Base-by-base conservation (phyloP, 1,140 invertebrate genomes). In the Heliconius congener region DNA sequence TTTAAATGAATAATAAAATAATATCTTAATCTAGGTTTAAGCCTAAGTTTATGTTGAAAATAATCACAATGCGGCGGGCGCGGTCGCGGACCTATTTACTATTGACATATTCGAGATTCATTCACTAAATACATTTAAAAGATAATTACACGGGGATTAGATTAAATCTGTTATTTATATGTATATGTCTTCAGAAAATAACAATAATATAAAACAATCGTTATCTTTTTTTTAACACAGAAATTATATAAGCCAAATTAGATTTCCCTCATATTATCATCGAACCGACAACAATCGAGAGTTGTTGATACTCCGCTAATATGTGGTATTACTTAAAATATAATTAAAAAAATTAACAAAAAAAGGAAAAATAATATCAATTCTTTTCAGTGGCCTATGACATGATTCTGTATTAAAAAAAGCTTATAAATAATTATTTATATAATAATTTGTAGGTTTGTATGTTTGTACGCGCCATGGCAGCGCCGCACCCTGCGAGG, bases 1-100 rank as follows among this genome's bases (percentile, higher is more conserved):
- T 90, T 87, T 89, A 90, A 89, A 87, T 86, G 83, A 90, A 88
- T 90, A 87, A 90, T 90, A 91, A 91, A 92, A 90, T 92, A 91
- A 89, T 90, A 78, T 76, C 88, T 90, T 89, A 91, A 73, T 30
- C 85, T 89, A 88, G 60, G 86, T 90, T 91, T 89, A 55, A 76
- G 30, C 77, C 85, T 87, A 70, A 73, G 73, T 81, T 87, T 85
- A 88, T 88, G 84, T 87, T 90, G 85, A 83, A 87, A 84, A 90
- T 86, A 88, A 90, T 91, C 89, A 91, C 89, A 90, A 84, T 86
- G 81, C 89, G 89, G 85, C 84, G 88, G 90, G 88, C 83, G 84
- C 88, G 88, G 90, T 81, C 42, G 71, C 66, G 66, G 55, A 23
- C 39, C 77, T 80, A 30, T 27, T 52, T 30, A 27, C 23, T 30